phyloP scores from a whole-genome alignment of 2,888 invertebrate genomes.

The Cancer borealis region DNA sequence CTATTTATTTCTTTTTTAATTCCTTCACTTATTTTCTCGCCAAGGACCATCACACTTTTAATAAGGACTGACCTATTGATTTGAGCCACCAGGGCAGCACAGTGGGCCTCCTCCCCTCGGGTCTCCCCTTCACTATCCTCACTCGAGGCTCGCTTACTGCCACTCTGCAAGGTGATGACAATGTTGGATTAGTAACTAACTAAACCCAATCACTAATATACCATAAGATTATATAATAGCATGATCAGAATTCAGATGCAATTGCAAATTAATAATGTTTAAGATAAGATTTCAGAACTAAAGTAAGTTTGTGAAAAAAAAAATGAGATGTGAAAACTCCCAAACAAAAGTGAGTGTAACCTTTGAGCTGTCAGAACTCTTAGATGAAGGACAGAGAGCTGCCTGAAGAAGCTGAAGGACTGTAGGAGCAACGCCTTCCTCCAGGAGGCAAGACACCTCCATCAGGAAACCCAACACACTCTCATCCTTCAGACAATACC shows the following conservation, averaged over 20 bases:
- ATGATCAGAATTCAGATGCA: neutral
- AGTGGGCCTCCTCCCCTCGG: conserved; percentile 86
- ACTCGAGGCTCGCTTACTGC: conserved; percentile 77
- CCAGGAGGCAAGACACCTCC: conserved; percentile 89
- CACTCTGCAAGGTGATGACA: conserved; percentile 44
- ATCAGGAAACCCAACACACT: conserved; percentile 89
- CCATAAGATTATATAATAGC: neutral
- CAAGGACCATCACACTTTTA: neutral
- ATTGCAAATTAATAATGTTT: neutral
- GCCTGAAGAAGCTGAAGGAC: conserved; percentile 93
- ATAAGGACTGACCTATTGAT: conserved; percentile 84
- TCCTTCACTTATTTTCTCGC: neutral
- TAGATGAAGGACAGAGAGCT: conserved; percentile 85
- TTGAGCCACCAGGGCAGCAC: conserved; percentile 86
- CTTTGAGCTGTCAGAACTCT: conserved; percentile 82
- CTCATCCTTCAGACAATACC: conserved; percentile 77
- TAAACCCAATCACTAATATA: neutral
- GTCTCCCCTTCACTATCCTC: conserved; percentile 79
- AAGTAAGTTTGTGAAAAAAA: neutral
- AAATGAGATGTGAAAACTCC: neutral
- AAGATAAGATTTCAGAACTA: neutral
- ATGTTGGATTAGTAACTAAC: neutral
- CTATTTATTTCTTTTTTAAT: no score
- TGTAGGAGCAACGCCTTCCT: conserved; percentile 94
- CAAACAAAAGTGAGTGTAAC: neutral